Evolutionary conservation across 2,797 vertebrate species (phyloP).

Genomic region (Diglossa cyanea): DNA sequence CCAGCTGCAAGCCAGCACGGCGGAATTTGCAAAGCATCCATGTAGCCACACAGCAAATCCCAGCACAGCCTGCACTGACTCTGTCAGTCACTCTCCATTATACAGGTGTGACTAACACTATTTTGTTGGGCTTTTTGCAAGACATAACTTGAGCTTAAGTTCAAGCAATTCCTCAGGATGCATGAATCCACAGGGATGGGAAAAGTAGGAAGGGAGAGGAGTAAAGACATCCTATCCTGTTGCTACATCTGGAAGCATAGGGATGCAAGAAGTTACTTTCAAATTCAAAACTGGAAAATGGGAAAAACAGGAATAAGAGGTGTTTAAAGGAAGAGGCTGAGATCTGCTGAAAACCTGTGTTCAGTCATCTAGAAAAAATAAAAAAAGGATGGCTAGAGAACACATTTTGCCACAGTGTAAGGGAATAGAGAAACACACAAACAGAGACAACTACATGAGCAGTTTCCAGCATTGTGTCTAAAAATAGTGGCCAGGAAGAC

Average conservation of each 20-base stretch:
- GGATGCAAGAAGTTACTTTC: background rate
- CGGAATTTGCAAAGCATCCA: background rate
- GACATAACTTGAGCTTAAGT: background rate
- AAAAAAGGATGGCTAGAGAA: background rate
- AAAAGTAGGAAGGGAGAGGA: background rate
- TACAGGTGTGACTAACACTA: background rate
- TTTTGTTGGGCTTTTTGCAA: background rate
- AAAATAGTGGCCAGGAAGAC: background rate
- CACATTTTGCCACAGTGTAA: background rate
- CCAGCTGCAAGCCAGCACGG: background rate
- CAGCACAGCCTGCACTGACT: background rate
- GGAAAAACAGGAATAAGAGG: background rate
- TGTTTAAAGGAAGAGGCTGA: background rate
- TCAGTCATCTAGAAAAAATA: background rate
- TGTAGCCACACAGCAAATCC: background rate
- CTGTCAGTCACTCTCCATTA: background rate
- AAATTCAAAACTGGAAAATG: background rate
- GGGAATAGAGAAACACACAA: background rate
- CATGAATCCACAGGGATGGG: background rate
- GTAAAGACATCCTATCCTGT: background rate
- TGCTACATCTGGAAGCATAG: background rate
- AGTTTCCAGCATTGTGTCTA: background rate
- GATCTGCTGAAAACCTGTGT: background rate
- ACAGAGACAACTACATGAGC: background rate
- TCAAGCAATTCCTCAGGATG: background rate